Evolutionary conservation across 2,888 invertebrate species (phyloP), one percentile per base, ranked within the genome.

Genomic region (Dicycla oo): DNA sequence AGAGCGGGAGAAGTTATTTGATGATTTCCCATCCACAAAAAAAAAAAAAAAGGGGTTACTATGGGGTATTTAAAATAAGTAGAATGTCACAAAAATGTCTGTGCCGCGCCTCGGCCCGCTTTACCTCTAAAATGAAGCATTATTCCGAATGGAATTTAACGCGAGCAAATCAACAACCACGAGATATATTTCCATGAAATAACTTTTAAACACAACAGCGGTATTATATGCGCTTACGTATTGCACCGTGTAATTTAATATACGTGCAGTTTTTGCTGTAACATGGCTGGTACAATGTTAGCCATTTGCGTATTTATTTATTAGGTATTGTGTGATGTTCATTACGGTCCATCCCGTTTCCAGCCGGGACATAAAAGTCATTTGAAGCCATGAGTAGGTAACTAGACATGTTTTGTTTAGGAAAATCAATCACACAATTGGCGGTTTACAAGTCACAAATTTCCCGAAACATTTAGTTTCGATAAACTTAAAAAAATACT

Each of bases 401-500:
- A 57, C 11, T 8, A 43, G 13, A 3, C 0, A 1, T 11, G 11
- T 40, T 30, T 26, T 38, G 7, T 26, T 64, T 40, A 38, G 10
- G 26, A 53, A 45, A 70, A 70, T 43, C 20, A 18, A 10, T 60
- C 18, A 23, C 30, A 30, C n/a, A 30, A 40, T 49, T 15, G 34
- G 51, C 34, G 10, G 53, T 49, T 43, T 66, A 74, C 30, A 18
- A 58, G 4, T 40, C 10, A 2, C 43, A 62, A 62, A 78, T 63
- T 75, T 68, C 51, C 69, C 47, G 10, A 62, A 75, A 49, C 47
- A 69, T 76, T 56, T 43, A 45, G 18, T 23, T 38, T 38, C 34
- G 20, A 49, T 54, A n/a, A n/a, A n/a, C n/a, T n/a, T n/a, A n/a
- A n/a, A n/a, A n/a, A n/a, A n/a, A n/a, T n/a, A n/a, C n/a, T n/a